Conservation (phyloP, 1,140 invertebrate species). For the Tetranychus urticae region DNA sequence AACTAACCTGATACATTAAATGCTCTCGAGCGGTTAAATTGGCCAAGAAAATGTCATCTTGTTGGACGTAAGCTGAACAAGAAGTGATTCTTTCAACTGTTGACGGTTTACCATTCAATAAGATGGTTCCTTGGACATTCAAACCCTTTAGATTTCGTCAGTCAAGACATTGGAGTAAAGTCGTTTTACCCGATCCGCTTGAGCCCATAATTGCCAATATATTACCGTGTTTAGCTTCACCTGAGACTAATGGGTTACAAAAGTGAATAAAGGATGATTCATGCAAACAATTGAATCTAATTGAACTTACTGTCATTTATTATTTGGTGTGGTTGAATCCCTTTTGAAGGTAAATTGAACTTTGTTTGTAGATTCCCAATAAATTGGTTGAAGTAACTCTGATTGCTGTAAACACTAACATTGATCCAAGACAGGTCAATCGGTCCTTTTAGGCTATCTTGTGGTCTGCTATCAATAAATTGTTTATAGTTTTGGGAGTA, state of each 20-base stretch:
- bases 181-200: conserved; percentile 47
- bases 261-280: not conserved
- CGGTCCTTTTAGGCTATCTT: too few species aligned
- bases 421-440: too few species aligned
- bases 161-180: conserved; percentile 45
- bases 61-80: conserved; percentile 81
- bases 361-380: too few species aligned
- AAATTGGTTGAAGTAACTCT: too few species aligned
- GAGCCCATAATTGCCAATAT: conserved; percentile 60
- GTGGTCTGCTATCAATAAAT: too few species aligned
- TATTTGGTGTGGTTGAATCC: too few species aligned
- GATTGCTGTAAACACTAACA: too few species aligned
- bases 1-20: conserved; percentile 56
- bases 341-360: too few species aligned
- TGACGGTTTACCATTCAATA: conserved; percentile 46
- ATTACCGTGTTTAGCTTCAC: conserved; percentile 46
- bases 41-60: conserved; percentile 78
- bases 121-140: conserved; percentile 35
- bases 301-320: too few species aligned
- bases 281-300: not conserved
- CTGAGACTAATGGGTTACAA: conserved; percentile 32
- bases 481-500: too few species aligned
- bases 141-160: conserved; percentile 34
- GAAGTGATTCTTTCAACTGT: conserved; percentile 45
- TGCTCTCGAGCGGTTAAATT: conserved; percentile 76